Evolutionary conservation across 30 jellyfish, hydroid and myxozoan species (phyloP).

Genomic region (Phacellophora camtschatica): DNA sequence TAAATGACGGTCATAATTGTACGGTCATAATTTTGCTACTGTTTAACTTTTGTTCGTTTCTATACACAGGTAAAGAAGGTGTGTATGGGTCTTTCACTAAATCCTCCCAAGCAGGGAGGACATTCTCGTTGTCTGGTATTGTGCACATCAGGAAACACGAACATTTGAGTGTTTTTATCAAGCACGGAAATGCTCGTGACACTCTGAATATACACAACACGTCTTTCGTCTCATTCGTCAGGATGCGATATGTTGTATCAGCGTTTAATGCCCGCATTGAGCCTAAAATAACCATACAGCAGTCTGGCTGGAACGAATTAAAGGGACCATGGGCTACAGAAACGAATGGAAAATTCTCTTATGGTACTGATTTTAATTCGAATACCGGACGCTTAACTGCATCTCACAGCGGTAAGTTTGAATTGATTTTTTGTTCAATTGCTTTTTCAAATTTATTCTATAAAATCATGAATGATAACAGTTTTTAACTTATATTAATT

Average conservation of each 20-base stretch:
- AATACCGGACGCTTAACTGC: slow-evolving; percentile 85
- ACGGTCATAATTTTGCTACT: background rate
- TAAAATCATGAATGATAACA: no score
- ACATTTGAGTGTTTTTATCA: slow-evolving; percentile 72
- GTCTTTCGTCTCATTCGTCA: slow-evolving; percentile 65
- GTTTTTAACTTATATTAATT: no score
- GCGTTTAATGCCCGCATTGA: slow-evolving; percentile 78
- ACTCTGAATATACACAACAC: slow-evolving; percentile 52
- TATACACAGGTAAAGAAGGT: slow-evolving; percentile 62
- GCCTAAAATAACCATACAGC: slow-evolving; percentile 27
- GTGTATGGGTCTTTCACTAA: slow-evolving; percentile 74
- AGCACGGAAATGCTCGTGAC: slow-evolving; percentile 27
- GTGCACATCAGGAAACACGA: slow-evolving; percentile 57
- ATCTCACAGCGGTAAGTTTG: slow-evolving; percentile 59
- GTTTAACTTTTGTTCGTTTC: background rate
- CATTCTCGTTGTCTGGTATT: slow-evolving; percentile 77
- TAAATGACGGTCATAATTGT: background rate
- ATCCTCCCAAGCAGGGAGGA: slow-evolving; percentile 26
- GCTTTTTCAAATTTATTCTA: no score
- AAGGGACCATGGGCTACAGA: slow-evolving; percentile 78
- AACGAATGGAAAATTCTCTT: slow-evolving; percentile 72
- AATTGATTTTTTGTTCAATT: no score
- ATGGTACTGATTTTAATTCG: slow-evolving; percentile 86
- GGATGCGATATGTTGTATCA: slow-evolving; percentile 90
- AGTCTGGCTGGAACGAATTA: slow-evolving; percentile 73